Conservation (phyloP, 2,888 invertebrate species). For the Disparrhopalites patrizii region DNA sequence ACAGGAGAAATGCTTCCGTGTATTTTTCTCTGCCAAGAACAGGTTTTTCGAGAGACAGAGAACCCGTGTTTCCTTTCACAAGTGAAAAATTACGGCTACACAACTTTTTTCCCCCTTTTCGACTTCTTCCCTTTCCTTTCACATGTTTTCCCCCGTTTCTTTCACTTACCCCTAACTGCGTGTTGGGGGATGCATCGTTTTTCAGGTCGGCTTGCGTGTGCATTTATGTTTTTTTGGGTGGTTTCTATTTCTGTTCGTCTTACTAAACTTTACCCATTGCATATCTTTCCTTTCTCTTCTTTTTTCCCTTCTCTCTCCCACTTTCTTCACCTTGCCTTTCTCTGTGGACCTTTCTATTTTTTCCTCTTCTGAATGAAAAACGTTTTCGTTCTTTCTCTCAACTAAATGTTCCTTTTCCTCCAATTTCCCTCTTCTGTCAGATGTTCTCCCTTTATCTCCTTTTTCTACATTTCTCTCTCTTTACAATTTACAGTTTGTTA, state of each 20-base stretch:
- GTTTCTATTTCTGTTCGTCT: background rate
- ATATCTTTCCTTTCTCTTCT: background rate
- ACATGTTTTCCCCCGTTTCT: background rate
- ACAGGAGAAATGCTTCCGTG: background rate
- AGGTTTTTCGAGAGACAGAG: constrained; percentile 10
- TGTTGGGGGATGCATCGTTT: too few relatives aligned
- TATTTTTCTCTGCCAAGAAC: constrained; percentile 31
- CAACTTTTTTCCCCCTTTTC: constrained; percentile 2
- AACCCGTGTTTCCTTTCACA: constrained; percentile 25
- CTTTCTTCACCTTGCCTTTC: too few relatives aligned
- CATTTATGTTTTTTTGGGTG: too few relatives aligned
- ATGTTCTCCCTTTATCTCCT: too few relatives aligned
- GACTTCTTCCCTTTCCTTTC: background rate
- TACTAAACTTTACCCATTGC: background rate
- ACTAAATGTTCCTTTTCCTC: too few relatives aligned
- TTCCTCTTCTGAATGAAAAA: background rate
- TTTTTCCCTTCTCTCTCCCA: background rate
- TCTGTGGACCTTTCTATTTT: too few relatives aligned
- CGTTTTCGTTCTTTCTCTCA: too few relatives aligned
- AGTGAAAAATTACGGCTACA: constrained; percentile 14
- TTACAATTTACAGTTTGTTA: too few relatives aligned
- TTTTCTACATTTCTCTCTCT: too few relatives aligned
- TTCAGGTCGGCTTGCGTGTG: too few relatives aligned
- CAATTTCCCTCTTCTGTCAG: too few relatives aligned
- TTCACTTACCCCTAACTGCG: too few relatives aligned